phyloP scores from a whole-genome alignment of 64 coral and sea anemone species.

The Montipora foliosa region DNA sequence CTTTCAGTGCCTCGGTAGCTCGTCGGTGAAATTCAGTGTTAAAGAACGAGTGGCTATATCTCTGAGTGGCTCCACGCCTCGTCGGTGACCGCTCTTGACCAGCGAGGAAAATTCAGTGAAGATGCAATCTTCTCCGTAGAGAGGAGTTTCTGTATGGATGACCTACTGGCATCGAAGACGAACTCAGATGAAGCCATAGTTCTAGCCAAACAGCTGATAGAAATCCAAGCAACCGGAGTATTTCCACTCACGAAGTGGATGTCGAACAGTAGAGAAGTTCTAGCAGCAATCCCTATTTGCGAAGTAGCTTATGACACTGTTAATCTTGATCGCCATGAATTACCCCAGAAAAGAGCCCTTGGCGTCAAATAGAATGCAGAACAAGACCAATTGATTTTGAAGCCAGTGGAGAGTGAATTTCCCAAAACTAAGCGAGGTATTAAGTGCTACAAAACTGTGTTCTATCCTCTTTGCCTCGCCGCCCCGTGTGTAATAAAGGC shows the following conservation, averaged over 20 bases:
- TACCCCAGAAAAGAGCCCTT: neutral
- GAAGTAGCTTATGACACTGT: conserved; percentile 16
- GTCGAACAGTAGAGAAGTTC: neutral
- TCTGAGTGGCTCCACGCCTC: too few relatives aligned
- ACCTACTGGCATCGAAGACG: neutral
- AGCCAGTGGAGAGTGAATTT: conserved; percentile 1
- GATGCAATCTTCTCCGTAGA: neutral
- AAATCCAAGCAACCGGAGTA: neutral
- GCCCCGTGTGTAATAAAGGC: neutral
- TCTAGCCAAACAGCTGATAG: neutral
- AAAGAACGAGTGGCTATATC: too few relatives aligned
- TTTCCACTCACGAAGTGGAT: neutral
- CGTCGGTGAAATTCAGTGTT: too few relatives aligned
- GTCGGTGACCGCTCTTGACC: neutral
- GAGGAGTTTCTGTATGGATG: neutral
- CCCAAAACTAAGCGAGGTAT: neutral
- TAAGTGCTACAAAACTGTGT: neutral
- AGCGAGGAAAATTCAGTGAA: neutral
- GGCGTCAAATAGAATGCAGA: neutral
- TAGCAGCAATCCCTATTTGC: neutral
- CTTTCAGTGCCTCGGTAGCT: too few relatives aligned
- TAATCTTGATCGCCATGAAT: neutral
- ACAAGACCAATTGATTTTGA: neutral
- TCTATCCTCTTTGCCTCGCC: neutral
- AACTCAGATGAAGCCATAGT: neutral